Percentiles rank a stretch among this genome's conserved stretches.
phyloP scores from a whole-genome alignment of 2,113 vertebrate species.

The Uria lomvia region DNA sequence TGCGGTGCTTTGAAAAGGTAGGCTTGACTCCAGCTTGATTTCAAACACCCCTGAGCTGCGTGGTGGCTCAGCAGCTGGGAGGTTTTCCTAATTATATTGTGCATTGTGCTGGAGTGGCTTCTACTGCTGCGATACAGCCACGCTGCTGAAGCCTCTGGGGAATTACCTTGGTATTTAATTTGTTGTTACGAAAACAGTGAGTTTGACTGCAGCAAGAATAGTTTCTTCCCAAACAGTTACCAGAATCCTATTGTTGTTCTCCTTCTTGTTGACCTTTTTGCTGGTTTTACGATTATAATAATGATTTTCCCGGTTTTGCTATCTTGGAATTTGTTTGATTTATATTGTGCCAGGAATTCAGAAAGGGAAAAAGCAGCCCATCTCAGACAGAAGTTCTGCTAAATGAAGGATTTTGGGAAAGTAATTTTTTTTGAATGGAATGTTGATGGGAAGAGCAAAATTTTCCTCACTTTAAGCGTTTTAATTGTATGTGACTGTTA shows the following conservation, averaged over 20 bases:
- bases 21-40: not conserved
- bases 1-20: not conserved
- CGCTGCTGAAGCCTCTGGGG: not conserved
- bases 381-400: not conserved
- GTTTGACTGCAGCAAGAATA: slow-evolving; percentile 41
- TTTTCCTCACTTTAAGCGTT: not conserved
- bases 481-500: not conserved
- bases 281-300: slow-evolving; percentile 31
- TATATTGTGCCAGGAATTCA: slow-evolving; percentile 21
- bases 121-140: not conserved
- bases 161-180: slow-evolving; percentile 52
- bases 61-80: not conserved
- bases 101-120: not conserved
- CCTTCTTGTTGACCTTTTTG: slow-evolving; percentile 56
- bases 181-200: slow-evolving; percentile 61
- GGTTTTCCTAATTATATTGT: not conserved
- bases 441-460: not conserved
- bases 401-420: not conserved
- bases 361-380: not conserved
- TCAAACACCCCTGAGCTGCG: rapidly evolving
- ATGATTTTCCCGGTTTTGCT: slow-evolving; percentile 48
- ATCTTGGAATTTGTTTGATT: slow-evolving; percentile 48
- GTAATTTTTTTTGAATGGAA: not conserved
- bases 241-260: slow-evolving; percentile 65
- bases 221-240: slow-evolving; percentile 62